Base-by-base conservation (phyloP, 2,888 invertebrate species). In the Prenolepis imparis region DNA sequence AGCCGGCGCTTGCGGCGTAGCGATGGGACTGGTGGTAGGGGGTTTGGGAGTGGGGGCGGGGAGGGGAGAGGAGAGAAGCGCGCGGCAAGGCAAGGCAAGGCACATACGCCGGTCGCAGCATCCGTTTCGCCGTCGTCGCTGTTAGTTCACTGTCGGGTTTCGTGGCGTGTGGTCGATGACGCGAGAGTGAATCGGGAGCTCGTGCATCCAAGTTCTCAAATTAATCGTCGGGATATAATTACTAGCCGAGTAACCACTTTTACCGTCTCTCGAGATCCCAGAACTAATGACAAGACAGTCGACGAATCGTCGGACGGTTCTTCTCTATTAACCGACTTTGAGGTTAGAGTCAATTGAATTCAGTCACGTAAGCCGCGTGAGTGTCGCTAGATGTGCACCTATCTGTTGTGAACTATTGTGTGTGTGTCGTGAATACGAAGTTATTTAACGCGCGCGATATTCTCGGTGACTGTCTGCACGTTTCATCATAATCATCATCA, bases 81-180 rank as follows among this genome's bases (percentile, higher is more conserved):
- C 8, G 83, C 52, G 57, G 73, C 78, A 57, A 59, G 82, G 81
- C 84, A 18, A 6, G n/a, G n/a, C 82, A 80, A 85, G 61, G 87
- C 8, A 44, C 67, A 41, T 39, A 81, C 68, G 77, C 55, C 78
- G 74, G 32, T 66, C 83, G 86, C 90, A 88, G 91, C 90, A 91
- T 91, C 91, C 90, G 88, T 83, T 72, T 55, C 78, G 85, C 84
- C 4, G 86, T 28, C 28, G 86, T n/a, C n/a, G n/a, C n/a, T n/a
- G n/a, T 86, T 88, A 90, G 90, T 90, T 88, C 84, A 77, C 86
- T 90, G 87, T 84, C 84, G 90, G 90, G 85, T 82, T 80, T 77
- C 88, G 88, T 77, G 86, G 75, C 61, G 90, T 77, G 70, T 0
- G 39, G 0, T 3, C 0, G 15, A 41, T 6, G 2, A 4, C 3